Evolutionary conservation across 1,140 invertebrate species (phyloP).

Genomic region (Drosophila biarmipes): DNA sequence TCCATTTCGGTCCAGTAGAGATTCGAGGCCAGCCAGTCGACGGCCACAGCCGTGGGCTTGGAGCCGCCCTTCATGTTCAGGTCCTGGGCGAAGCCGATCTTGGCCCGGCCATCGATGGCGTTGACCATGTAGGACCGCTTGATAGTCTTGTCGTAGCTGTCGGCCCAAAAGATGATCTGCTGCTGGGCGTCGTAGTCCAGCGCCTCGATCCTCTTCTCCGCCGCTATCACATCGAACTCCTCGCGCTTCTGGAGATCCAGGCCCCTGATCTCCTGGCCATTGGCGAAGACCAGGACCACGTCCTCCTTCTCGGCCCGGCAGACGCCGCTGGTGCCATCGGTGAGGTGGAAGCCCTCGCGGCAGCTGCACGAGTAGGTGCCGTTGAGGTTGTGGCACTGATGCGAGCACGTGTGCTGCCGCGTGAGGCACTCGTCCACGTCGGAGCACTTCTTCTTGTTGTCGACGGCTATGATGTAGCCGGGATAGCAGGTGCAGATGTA

Average conservation of each 20-base stretch:
- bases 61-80: slow-evolving; percentile 92
- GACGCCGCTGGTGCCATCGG: slow-evolving; percentile 91
- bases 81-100: slow-evolving; percentile 94
- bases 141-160: slow-evolving; percentile 94
- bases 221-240: slow-evolving; percentile 90
- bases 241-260: slow-evolving; percentile 88
- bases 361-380: slow-evolving; percentile 96
- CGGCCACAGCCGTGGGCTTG: slow-evolving; percentile 92
- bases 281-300: slow-evolving; percentile 89
- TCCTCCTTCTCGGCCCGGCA: slow-evolving; percentile 90
- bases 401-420: slow-evolving; percentile 94
- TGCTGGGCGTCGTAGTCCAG: slow-evolving; percentile 93
- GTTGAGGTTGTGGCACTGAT: slow-evolving; percentile 96
- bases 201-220: slow-evolving; percentile 94
- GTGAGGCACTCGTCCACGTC: slow-evolving; percentile 96
- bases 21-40: slow-evolving; percentile 97
- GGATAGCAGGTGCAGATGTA: slow-evolving; percentile 95
- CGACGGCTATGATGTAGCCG: slow-evolving; percentile 92
- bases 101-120: slow-evolving; percentile 90
- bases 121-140: slow-evolving; percentile 96
- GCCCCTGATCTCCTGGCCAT: slow-evolving; percentile 94
- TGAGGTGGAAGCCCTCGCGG: slow-evolving; percentile 91
- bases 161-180: slow-evolving; percentile 97
- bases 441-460: slow-evolving; percentile 91
- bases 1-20: slow-evolving; percentile 97